Conservation (phyloP, 2,797 vertebrate species). For the Periophthalmus magnuspinnatus region DNA sequence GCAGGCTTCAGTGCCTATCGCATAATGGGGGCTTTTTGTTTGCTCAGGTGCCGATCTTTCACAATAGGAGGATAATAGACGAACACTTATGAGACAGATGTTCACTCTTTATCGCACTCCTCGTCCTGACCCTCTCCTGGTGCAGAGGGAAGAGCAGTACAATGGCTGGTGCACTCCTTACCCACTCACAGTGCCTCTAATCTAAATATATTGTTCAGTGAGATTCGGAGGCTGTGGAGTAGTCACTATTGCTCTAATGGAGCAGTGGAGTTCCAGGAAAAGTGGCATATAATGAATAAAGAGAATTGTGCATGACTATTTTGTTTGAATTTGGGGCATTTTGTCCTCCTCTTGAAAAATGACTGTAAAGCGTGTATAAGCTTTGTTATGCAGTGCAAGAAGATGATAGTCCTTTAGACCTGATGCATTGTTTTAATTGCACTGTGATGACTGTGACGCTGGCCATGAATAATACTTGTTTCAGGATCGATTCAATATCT, state of each 20-base stretch:
- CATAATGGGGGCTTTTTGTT: slow-evolving; percentile 77
- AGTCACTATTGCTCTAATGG: background rate
- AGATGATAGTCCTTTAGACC: background rate
- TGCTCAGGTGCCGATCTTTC: slow-evolving; percentile 74
- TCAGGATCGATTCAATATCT: background rate
- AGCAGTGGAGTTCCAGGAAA: background rate
- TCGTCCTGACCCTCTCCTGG: slow-evolving; percentile 65
- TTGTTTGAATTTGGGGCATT: background rate
- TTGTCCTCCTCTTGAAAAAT: background rate
- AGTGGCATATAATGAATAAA: background rate
- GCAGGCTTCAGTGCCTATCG: slow-evolving; percentile 60
- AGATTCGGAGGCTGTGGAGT: background rate
- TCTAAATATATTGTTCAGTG: slow-evolving; percentile 24
- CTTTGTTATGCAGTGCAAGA: background rate
- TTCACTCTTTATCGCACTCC: slow-evolving; percentile 73
- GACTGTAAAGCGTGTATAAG: background rate
- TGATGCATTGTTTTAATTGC: too few relatives aligned
- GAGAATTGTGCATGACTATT: background rate
- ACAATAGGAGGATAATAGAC: slow-evolving; percentile 73
- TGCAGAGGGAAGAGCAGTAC: slow-evolving; percentile 41
- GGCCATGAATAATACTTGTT: background rate
- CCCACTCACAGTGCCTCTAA: slow-evolving; percentile 36
- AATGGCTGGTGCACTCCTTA: slow-evolving; percentile 25
- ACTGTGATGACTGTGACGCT: too few relatives aligned
- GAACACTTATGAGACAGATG: slow-evolving; percentile 78